Evolutionary conservation across 2,888 invertebrate species (phyloP).

Genomic region (Nomada hirtipes): DNA sequence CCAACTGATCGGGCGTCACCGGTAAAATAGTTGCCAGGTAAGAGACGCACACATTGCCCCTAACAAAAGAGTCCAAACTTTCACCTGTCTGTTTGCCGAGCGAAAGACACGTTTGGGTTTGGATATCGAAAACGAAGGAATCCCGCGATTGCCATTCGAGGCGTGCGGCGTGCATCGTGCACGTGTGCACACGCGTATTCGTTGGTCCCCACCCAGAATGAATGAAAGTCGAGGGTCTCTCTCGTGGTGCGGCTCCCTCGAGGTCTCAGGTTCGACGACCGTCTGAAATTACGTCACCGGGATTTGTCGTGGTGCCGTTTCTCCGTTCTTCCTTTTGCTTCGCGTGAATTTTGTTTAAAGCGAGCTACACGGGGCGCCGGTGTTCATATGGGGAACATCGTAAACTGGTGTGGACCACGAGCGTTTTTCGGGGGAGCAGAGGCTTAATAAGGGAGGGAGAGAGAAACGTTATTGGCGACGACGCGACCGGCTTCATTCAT

Average conservation of each 20-base stretch:
- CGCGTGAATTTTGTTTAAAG: slow-evolving; percentile 36
- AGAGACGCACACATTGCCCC: neutral
- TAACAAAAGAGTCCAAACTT: slow-evolving; percentile 9
- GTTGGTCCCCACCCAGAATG: slow-evolving; percentile 59
- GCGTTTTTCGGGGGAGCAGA: neutral
- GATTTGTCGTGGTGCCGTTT: slow-evolving; percentile 49
- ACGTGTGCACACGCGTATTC: slow-evolving; percentile 48
- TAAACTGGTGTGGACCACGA: slow-evolving; percentile 25
- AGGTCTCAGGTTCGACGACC: slow-evolving; percentile 77
- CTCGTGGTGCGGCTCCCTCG: slow-evolving; percentile 50
- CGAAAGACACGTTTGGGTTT: neutral
- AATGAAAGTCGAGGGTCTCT: slow-evolving; percentile 70
- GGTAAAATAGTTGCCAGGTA: slow-evolving; percentile 15
- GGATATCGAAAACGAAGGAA: slow-evolving; percentile 11
- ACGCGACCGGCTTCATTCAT: slow-evolving; percentile 65
- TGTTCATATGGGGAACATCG: slow-evolving; percentile 9
- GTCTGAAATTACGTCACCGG: slow-evolving; percentile 72
- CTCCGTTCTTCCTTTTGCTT: slow-evolving; percentile 2
- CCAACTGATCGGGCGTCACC: slow-evolving; percentile 12
- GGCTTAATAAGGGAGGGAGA: neutral
- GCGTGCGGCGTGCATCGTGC: slow-evolving; percentile 29
- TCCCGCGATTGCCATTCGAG: slow-evolving; percentile 50
- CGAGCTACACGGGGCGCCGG: slow-evolving; percentile 3
- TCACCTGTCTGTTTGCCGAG: neutral
- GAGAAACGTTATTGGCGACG: slow-evolving; percentile 15